Percentiles rank a stretch among this genome's conserved stretches.
Evolutionary conservation across 2,888 invertebrate species (phyloP).

Genomic region (Marasmarcha lunaedactyla): DNA sequence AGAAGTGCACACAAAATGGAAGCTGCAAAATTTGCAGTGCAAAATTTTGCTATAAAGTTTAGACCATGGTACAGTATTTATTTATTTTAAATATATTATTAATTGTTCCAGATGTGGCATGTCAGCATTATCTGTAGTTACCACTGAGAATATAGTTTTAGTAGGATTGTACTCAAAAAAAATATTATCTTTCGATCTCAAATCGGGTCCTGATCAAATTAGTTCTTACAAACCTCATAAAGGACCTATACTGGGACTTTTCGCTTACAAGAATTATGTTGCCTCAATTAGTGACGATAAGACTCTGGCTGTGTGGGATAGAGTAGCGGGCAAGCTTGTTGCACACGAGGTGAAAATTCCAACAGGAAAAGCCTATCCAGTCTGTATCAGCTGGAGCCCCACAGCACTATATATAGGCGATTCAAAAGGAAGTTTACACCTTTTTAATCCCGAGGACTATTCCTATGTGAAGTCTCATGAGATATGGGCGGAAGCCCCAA

Average conservation of each 20-base stretch:
- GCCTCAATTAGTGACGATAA: constrained; percentile 72
- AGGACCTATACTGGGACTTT: constrained; percentile 59
- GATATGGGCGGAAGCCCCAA: constrained; percentile 45
- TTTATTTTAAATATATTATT: too few species aligned
- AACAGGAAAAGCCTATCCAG: constrained; percentile 45
- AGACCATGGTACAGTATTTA: too few species aligned
- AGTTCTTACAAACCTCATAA: constrained; percentile 59
- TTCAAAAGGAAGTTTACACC: constrained; percentile 50
- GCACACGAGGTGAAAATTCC: constrained; percentile 44
- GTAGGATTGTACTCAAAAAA: constrained; percentile 68
- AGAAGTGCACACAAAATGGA: too few species aligned
- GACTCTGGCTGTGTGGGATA: constrained; percentile 69
- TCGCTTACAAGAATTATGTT: constrained; percentile 48
- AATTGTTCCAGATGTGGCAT: constrained; percentile 49
- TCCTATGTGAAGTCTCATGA: constrained; percentile 34
- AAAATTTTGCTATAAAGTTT: too few species aligned
- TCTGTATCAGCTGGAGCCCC: constrained; percentile 49
- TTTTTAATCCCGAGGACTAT: constrained; percentile 44
- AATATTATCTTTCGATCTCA: constrained; percentile 63
- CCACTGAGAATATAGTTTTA: constrained; percentile 53
- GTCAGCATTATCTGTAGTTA: constrained; percentile 64
- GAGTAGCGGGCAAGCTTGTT: constrained; percentile 54
- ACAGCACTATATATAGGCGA: constrained; percentile 55
- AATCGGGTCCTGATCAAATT: constrained; percentile 44
- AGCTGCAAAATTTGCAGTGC: too few species aligned